Evolutionary conservation across 64 coral and sea anemone genomes (phyloP).

Genomic region (Anthopleura sola): DNA sequence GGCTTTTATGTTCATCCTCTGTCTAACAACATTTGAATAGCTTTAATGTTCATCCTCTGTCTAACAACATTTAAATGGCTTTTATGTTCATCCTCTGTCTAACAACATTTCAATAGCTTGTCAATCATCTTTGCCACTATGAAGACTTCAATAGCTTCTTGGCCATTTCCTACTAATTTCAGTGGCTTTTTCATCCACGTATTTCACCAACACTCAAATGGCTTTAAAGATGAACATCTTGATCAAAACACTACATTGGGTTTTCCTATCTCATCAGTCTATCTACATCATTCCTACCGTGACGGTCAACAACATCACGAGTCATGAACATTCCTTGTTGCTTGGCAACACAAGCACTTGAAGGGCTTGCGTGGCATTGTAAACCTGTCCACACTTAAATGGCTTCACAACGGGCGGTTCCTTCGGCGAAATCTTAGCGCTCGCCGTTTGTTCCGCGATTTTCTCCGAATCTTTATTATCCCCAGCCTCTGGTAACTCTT

Average conservation of each 20-base stretch:
- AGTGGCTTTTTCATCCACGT: not conserved
- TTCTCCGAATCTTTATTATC: not conserved
- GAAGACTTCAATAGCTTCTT: not conserved
- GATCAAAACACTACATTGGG: not conserved
- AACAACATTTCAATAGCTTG: not conserved
- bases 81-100: not conserved
- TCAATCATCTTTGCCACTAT: not conserved
- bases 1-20: not conserved
- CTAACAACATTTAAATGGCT: not conserved
- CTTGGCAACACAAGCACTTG: constrained; percentile 83
- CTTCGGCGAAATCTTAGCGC: constrained; percentile 12
- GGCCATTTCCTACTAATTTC: not conserved
- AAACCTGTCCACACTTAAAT: constrained; percentile 75
- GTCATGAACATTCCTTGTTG: constrained; percentile 34
- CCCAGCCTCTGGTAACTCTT: constrained; percentile 23
- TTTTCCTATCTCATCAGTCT: not conserved
- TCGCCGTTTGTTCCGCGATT: constrained; percentile 8
- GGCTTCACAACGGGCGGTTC: constrained; percentile 44
- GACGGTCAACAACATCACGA: not conserved
- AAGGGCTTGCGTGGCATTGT: constrained; percentile 59
- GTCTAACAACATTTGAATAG: not conserved
- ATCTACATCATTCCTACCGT: not conserved
- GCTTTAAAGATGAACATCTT: too few species aligned
- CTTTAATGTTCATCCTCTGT: not conserved
- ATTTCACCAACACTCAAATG: not conserved